Evolutionary conservation across 2,888 invertebrate genomes (phyloP), one percentile per base, ranked within the genome.

Genomic region (Trichacis sp.): DNA sequence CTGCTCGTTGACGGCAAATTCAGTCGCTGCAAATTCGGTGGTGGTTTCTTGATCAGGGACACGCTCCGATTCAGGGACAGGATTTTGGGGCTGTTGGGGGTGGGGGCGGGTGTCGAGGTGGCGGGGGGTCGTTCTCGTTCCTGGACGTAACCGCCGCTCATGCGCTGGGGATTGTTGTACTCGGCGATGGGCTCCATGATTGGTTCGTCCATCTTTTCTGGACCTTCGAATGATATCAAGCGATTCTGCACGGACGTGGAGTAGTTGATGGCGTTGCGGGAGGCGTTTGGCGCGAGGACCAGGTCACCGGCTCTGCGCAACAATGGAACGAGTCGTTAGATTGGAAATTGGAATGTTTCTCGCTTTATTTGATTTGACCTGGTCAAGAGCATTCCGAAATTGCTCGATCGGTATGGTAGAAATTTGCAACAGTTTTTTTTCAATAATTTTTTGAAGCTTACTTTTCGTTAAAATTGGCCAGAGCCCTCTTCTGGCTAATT

Each of bases 221-320:
- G 82, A 1, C 85, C 85, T 56, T 94, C 94, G 78, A 92, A 94
- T 0, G 94, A 92, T 47, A 90, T 88, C 6, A 94, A 85, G 43
- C 95, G 87, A 78, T 91, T 93, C 68, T 92, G 92, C 1, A 94
- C 92, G 0, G 93, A 93, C 58, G 92, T 92, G 53, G 93, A 91
- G 76, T 95, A 95, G 56, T 90, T 92, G 0, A 89, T 88, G 0
- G 94, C 93, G 73, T 91, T 90, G 1, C 91, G 89, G 11, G 91
- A 89, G 0, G 94, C 93, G 66, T 88, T 90, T 2, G 91, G 89
- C 0, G 93, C 89, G 11, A 94, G 78, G 0, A 93, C 87, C 47
- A 95, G 83, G 77, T 94, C 93, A 0, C 94, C 94, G 67, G 90
- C 91, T 56, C 24, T 24, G 24, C 24, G 8, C n/a, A n/a, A n/a